A percentile compares a stretch with the other conserved stretches of the same genome.
phyloP scores from a whole-genome alignment of 2,113 vertebrate genomes.

The Myotis davidii region DNA sequence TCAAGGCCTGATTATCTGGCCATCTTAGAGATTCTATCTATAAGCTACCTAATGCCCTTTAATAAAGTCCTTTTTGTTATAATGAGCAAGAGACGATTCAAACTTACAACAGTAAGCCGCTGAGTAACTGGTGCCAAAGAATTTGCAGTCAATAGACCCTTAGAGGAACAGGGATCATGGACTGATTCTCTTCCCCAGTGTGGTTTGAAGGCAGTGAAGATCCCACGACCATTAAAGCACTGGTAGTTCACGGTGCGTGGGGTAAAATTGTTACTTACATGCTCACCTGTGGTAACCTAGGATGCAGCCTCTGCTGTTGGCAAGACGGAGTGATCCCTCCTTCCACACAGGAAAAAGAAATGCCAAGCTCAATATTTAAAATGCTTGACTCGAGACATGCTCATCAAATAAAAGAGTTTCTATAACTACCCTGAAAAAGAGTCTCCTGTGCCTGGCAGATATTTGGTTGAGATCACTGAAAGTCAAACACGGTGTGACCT shows the following conservation, averaged over 20 bases:
- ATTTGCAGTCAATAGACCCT: neutral
- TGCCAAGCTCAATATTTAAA: neutral
- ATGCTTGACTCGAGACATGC: neutral
- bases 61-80: constrained; percentile 28
- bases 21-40: neutral
- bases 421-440: neutral
- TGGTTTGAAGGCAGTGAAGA: neutral
- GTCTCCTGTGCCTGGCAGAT: neutral
- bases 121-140: neutral
- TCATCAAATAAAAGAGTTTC: neutral
- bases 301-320: neutral
- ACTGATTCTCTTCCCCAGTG: neutral
- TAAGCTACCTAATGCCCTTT: neutral
- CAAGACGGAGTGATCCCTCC: neutral
- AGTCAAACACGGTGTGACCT: neutral
- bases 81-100: neutral
- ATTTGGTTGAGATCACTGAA: neutral
- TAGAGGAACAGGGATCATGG: neutral
- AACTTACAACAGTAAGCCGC: neutral
- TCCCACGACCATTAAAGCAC: neutral
- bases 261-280: neutral
- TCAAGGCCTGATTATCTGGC: constrained; percentile 22
- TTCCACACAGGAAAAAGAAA: neutral
- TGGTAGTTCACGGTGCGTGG: neutral
- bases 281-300: neutral